Base-by-base conservation (phyloP, 2,113 vertebrate genomes). In the Peromyscus maniculatus region DNA sequence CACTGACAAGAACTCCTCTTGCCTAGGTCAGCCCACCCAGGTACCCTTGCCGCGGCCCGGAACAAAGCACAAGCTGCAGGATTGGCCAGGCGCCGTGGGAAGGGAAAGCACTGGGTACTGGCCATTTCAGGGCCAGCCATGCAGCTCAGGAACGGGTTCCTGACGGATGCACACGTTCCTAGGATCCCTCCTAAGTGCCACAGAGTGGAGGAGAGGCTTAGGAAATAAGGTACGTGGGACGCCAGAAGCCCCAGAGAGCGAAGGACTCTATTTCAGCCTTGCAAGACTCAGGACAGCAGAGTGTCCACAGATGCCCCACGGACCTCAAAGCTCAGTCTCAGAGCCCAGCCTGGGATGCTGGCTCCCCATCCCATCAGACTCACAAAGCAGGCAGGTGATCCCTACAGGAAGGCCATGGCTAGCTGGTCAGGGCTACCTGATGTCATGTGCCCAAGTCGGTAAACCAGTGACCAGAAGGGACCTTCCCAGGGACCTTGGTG, bases 1-100 rank as follows among this genome's bases (percentile, higher is more conserved):
- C 62, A 3, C 36, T 0, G 0, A 6, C 55, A 55, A 55, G 12
- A 55, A 0, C 19, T 49, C 9, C 17, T 22, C 10, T 66, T 6
- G 0, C 8, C 7, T 5, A 22, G 75, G 87, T 26, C 55, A 0
- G 6, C 49, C 52, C 15, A 3, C 69, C 24, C 5, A 24, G 1
- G n/a, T 1, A 5, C 57, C 77, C 89, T 46, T 31, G 24, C 3
- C 4, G 46, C 52, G 4, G 2, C 55, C 19, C 67, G 1, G 12
- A 24, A 59, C 5, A 28, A 84, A 57, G 55, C 3, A 1, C 12
- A 0, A 0, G 24, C 67, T 17, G 43, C 52, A 26, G 72, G 28
- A 3, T 3, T 26, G 5, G 9, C 39, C 1, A 69, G n/a, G 28
- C 1, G 6, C 19, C 5, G 2, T 3, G 49, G 8, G 5, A 64